These are phyloP conservation scores for Chalcosyrphus nemorum DNA, from an alignment of 2,888 invertebrate species.

Conservation along the genomic window DNA sequence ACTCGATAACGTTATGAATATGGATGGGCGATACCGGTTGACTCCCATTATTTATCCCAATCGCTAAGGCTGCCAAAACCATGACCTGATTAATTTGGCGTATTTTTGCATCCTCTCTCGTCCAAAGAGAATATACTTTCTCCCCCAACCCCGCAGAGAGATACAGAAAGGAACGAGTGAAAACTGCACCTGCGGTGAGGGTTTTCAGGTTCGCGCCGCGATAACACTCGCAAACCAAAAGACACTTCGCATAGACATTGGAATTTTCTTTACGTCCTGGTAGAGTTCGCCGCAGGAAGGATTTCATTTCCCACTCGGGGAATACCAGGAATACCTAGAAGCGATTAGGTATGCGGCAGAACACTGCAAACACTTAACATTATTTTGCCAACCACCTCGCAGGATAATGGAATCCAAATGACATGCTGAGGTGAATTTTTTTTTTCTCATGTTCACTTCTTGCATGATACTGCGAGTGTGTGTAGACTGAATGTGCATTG, in stretches of 20 bases:
- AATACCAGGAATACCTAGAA: slow-evolving; percentile 34
- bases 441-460: not conserved
- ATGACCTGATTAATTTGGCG: slow-evolving; percentile 68
- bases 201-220: slow-evolving; percentile 4
- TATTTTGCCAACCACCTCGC: slow-evolving; percentile 27
- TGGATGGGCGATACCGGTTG: slow-evolving; percentile 42
- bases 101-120: not conserved
- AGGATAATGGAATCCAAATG: slow-evolving; percentile 57
- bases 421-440: slow-evolving; percentile 25
- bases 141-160: too few relatives aligned
- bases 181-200: slow-evolving; percentile 53
- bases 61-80: slow-evolving; percentile 62
- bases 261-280: slow-evolving; percentile 17
- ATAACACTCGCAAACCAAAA: slow-evolving; percentile 22
- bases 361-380: slow-evolving; percentile 58
- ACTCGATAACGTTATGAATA: slow-evolving; percentile 62
- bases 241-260: slow-evolving; percentile 37
- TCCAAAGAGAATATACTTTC: not conserved
- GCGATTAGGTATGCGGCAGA: slow-evolving; percentile 56
- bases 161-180: not conserved
- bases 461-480: not conserved
- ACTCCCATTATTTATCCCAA: slow-evolving; percentile 49
- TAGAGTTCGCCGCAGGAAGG: slow-evolving; percentile 12
- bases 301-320: slow-evolving; percentile 33
- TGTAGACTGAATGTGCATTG: not conserved